Percentiles rank a stretch among this genome's conserved stretches.
Conservation (phyloP, 2,797 vertebrate species). For the Poliocrania exsul region DNA sequence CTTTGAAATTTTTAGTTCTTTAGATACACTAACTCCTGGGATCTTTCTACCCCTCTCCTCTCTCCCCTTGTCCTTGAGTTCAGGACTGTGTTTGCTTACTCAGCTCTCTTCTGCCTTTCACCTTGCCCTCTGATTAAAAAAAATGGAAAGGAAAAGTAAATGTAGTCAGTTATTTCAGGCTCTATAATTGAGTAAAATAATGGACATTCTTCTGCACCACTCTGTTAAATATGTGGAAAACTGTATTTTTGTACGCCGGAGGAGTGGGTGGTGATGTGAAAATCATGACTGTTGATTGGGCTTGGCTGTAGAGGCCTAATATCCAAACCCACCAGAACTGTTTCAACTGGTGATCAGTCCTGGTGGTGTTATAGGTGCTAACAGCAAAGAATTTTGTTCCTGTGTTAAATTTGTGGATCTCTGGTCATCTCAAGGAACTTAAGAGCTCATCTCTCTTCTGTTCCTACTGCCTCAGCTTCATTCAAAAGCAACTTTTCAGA, state of each 20-base stretch:
- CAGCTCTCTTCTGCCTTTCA: not conserved
- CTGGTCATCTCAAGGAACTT: constrained; percentile 31
- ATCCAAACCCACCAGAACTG: not conserved
- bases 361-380: not conserved
- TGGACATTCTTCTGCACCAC: not conserved
- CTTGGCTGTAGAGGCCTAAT: not conserved
- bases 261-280: not conserved
- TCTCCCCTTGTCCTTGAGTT: not conserved
- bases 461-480: constrained; percentile 47
- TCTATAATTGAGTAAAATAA: not conserved
- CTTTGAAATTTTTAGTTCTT: constrained; percentile 10
- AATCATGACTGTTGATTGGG: not conserved
- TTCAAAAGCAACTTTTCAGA: constrained; percentile 37
- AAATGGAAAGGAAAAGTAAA: not conserved
- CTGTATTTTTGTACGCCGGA: not conserved
- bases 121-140: not conserved
- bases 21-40: not conserved
- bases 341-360: not conserved
- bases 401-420: constrained; percentile 25
- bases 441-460: constrained; percentile 35
- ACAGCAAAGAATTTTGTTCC: not conserved
- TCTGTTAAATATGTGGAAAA: not conserved
- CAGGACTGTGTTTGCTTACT: not conserved
- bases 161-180: not conserved
- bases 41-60: not conserved